phyloP scores from a whole-genome alignment of 2,888 invertebrate species.

The Deilephila elpenor region DNA sequence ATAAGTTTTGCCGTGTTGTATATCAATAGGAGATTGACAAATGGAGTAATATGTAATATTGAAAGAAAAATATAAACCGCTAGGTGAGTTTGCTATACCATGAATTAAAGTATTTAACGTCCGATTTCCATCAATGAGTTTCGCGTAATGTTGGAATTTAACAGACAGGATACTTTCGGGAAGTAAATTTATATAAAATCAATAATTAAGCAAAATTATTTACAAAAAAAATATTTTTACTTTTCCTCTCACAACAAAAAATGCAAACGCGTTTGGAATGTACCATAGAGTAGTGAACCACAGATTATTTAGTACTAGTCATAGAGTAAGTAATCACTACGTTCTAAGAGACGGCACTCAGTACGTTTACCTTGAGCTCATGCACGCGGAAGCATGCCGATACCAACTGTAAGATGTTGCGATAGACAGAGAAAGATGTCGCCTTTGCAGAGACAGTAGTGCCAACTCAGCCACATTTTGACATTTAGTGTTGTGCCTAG shows the following conservation, averaged over 20 bases:
- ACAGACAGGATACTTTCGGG: not conserved
- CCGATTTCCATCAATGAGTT: not conserved
- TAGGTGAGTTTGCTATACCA: conserved; percentile 1
- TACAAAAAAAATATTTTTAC: conserved; percentile 38
- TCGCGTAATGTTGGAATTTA: not conserved
- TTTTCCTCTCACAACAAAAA: conserved; percentile 40
- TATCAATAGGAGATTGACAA: not conserved
- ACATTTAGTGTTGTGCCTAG: no score
- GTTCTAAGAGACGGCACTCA: no score
- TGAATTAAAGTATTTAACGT: not conserved
- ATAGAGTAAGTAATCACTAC: no score
- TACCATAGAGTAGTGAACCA: conserved; percentile 37
- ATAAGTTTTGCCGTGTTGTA: not conserved
- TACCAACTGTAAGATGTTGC: no score
- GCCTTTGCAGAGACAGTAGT: no score
- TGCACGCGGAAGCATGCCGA: no score
- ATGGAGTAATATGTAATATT: not conserved
- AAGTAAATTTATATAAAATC: conserved; percentile 4
- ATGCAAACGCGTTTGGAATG: conserved; percentile 42
- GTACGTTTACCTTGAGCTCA: no score
- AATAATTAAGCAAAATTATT: not conserved
- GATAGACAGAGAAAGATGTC: no score
- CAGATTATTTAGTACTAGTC: not conserved
- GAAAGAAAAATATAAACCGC: conserved; percentile 11
- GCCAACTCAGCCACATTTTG: no score